Conservation (phyloP, 2,113 vertebrate genomes). For the Agapornis roseicollis region DNA sequence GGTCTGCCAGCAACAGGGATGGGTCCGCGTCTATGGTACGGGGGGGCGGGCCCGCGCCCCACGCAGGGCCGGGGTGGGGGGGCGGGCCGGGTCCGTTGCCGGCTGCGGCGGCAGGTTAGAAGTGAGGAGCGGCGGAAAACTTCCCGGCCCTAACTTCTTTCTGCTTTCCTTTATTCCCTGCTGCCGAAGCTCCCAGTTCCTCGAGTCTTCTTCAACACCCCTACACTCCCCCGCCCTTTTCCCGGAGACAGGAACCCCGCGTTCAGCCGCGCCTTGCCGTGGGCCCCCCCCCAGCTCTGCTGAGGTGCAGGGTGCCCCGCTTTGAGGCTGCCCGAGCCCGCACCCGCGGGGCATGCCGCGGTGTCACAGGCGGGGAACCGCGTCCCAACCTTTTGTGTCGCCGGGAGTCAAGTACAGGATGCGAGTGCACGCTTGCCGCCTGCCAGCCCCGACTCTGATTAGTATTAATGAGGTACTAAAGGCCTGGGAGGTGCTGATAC, state of each 20-base stretch:
- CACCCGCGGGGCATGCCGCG: neutral
- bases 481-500: slow-evolving; percentile 20
- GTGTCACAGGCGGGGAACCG: neutral
- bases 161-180: neutral
- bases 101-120: neutral
- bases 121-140: neutral
- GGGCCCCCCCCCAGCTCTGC: neutral
- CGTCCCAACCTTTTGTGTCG: slow-evolving; percentile 1
- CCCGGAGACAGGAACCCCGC: neutral
- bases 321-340: neutral
- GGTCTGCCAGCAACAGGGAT: slow-evolving; percentile 91
- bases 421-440: neutral
- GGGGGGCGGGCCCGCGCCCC: neutral
- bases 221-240: too few species aligned
- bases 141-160: neutral
- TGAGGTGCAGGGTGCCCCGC: neutral
- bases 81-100: neutral
- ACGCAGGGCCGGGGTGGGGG: neutral
- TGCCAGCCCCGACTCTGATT: neutral
- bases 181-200: neutral
- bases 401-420: neutral
- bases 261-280: neutral
- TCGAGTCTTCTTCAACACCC: neutral
- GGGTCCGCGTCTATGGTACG: slow-evolving; percentile 91
- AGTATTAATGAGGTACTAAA: neutral